phyloP scores from a whole-genome alignment of 2,113 vertebrate genomes.

The Ophthalmolycus amberensis region DNA sequence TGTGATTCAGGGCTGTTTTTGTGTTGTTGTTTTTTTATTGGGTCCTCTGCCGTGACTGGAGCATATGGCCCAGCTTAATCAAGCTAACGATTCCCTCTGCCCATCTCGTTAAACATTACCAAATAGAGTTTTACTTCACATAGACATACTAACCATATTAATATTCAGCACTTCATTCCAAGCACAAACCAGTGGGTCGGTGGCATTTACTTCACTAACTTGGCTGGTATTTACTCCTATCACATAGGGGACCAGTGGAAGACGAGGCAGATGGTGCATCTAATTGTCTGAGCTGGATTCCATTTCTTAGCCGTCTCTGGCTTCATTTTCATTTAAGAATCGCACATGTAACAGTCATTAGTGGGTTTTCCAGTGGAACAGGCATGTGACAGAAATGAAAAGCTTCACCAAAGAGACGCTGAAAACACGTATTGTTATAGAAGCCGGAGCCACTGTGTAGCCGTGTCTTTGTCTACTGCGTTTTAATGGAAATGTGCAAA shows the following conservation, averaged over 20 bases:
- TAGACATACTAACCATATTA: constrained; percentile 42
- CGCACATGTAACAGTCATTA: constrained; percentile 37
- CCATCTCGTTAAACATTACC: constrained; percentile 62
- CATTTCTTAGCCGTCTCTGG: constrained; percentile 56
- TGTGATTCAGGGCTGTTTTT: constrained; percentile 72
- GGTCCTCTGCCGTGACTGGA: constrained; percentile 57
- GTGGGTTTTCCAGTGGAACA: constrained; percentile 61
- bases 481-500: constrained; percentile 76
- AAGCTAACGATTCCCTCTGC: constrained; percentile 70
- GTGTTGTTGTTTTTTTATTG: constrained; percentile 52
- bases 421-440: constrained; percentile 60
- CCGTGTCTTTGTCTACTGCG: constrained; percentile 67
- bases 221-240: constrained; percentile 69
- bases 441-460: constrained; percentile 34
- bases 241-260: constrained; percentile 60
- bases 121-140: constrained; percentile 30
- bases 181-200: constrained; percentile 53
- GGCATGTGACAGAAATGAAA: constrained; percentile 59
- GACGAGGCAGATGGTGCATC: constrained; percentile 71
- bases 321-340: constrained; percentile 62
- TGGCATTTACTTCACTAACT: constrained; percentile 72
- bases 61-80: constrained; percentile 77
- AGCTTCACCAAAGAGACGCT: constrained; percentile 41
- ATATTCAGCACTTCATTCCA: constrained; percentile 51
- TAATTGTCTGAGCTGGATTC: constrained; percentile 70